phyloP scores from a whole-genome alignment of 2,797 vertebrate species.

The Enteromius unitaeniatus region DNA sequence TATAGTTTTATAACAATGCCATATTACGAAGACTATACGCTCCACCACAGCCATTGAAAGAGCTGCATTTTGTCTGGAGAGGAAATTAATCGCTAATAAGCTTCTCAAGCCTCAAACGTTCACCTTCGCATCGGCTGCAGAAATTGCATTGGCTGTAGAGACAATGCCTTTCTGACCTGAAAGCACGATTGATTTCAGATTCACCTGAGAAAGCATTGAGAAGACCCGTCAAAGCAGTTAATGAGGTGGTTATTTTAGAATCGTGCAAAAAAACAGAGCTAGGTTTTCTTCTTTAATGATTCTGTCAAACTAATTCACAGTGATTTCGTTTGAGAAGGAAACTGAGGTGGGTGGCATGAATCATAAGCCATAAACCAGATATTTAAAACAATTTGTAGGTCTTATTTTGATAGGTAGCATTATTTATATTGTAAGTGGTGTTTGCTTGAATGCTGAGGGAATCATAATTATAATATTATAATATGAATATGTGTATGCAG shows the following conservation, averaged over 20 bases:
- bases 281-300: constrained; percentile 9
- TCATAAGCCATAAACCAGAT: neutral
- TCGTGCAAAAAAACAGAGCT: neutral
- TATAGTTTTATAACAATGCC: constrained; percentile 19
- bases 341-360: neutral
- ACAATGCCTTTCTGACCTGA: constrained; percentile 49
- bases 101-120: constrained; percentile 48
- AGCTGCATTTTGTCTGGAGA: constrained; percentile 7
- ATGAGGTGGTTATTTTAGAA: constrained; percentile 33
- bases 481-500: too few species aligned
- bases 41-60: neutral
- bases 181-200: constrained; percentile 52
- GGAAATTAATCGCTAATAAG: constrained; percentile 20
- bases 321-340: neutral
- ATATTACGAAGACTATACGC: constrained; percentile 8
- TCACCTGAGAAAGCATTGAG: constrained; percentile 34
- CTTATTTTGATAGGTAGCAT: neutral
- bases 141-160: constrained; percentile 48
- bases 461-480: too few species aligned
- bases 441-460: neutral
- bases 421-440: neutral
- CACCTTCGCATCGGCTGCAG: neutral
- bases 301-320: neutral
- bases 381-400: neutral
- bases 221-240: constrained; percentile 9